phyloP scores from a whole-genome alignment of 1,140 invertebrate species.

The Cephus cinctus region DNA sequence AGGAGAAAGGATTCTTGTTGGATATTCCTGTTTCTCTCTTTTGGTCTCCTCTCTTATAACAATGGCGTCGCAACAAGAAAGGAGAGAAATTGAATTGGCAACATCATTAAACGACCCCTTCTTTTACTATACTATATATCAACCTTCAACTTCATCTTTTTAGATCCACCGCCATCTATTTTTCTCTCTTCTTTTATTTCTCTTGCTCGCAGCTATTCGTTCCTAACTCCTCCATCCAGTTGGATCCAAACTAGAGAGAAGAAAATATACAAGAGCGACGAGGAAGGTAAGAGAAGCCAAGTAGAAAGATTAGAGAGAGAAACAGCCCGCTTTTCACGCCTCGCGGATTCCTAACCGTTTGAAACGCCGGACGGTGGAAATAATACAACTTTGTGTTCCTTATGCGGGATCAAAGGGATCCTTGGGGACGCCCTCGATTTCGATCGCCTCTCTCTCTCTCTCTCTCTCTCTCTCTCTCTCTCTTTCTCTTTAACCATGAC shows the following conservation, averaged over 20 bases:
- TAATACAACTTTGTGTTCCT: constrained; percentile 54
- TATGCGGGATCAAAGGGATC: constrained; percentile 47
- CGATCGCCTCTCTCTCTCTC: too few relatives aligned
- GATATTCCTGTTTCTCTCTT: not conserved
- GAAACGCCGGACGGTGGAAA: constrained; percentile 48
- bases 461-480: too few relatives aligned
- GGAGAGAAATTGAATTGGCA: constrained; percentile 31
- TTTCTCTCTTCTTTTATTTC: too few relatives aligned
- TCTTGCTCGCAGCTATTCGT: too few relatives aligned
- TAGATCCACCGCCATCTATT: too few relatives aligned
- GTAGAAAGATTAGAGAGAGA: constrained; percentile 26
- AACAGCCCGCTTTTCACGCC: constrained; percentile 44
- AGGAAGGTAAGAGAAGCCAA: constrained; percentile 7
- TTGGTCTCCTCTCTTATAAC: too few relatives aligned
- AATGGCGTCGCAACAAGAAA: too few relatives aligned
- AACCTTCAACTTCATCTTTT: too few relatives aligned
- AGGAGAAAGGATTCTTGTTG: not conserved
- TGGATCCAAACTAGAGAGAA: constrained; percentile 19
- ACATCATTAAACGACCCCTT: constrained; percentile 26
- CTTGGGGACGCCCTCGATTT: constrained; percentile 34
- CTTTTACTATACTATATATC: too few relatives aligned
- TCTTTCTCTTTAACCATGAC: too few relatives aligned
- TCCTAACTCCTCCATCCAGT: constrained; percentile 6
- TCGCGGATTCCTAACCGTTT: constrained; percentile 45
- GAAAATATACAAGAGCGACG: constrained; percentile 16